Percentiles rank a stretch among this genome's conserved stretches.
These are phyloP conservation scores for Erethizon dorsatum DNA, from an alignment of 2,797 vertebrate species.

Conservation along the genomic window DNA sequence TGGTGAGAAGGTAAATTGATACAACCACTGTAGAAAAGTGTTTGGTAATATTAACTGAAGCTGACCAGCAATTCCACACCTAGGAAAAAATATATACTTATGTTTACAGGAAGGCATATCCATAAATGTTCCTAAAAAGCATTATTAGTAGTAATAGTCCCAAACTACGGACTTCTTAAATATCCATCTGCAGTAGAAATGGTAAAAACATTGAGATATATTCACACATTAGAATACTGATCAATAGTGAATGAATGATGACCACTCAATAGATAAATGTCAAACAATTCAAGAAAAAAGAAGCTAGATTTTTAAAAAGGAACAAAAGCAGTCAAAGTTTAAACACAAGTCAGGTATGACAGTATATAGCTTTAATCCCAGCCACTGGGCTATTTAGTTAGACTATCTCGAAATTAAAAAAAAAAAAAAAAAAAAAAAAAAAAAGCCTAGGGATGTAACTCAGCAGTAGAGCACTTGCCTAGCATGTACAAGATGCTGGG, in stretches of 20 bases:
- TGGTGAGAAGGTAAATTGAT: background rate
- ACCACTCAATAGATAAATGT: background rate
- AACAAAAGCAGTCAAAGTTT: background rate
- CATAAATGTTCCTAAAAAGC: background rate
- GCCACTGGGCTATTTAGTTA: background rate
- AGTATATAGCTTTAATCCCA: background rate
- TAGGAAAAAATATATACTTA: background rate
- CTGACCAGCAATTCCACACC: background rate
- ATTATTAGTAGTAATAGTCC: background rate
- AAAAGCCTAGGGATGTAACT: background rate
- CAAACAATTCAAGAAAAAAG: background rate
- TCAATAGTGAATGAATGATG: conserved; percentile 13
- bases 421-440: background rate
- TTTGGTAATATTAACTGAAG: background rate
- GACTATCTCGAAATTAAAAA: background rate
- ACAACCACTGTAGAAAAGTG: background rate
- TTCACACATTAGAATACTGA: background rate
- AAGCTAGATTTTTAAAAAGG: background rate
- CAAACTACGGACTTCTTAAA: background rate
- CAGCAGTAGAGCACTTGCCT: background rate
- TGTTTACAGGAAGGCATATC: background rate
- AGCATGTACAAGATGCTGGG: background rate
- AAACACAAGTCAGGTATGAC: background rate
- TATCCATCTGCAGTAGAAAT: background rate
- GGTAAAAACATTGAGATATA: background rate